Evolutionary conservation across 2,797 vertebrate species (phyloP), one percentile per base, ranked within the genome.

Genomic region (Sebastolobus alascanus): DNA sequence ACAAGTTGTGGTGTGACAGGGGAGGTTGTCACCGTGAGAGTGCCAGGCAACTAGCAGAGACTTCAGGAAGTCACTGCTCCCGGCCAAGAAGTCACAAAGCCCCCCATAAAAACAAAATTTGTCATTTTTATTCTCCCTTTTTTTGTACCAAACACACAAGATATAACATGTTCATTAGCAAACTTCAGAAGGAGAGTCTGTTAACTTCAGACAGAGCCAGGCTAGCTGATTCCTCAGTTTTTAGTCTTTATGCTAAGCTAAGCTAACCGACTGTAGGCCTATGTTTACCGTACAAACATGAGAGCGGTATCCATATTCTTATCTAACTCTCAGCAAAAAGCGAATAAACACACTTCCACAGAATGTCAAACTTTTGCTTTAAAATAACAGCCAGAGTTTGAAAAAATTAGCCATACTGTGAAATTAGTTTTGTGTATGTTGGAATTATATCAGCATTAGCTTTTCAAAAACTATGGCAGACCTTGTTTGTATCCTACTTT

Each of bases 401-500:
- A n/a, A 55, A 25, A 50, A 52, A 56, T 75, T 46, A 5, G 12
- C 27, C 52, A 40, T 8, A 50, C 37, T 58, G 5, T 59, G 10
- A 77, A 52, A 31, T 56, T 63, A 64, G 11, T 71, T 75, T 71
- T 61, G 43, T 52, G 2, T 43, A 22, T 68, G 35, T 61, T 66
- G 2, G 13, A 68, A 64, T 70, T 58, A 58, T 12, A 65, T 80
- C 72, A 40, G 12, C 56, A 52, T 61, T 40, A 56, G 46, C 56
- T 58, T 66, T 54, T 66, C 55, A 70, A 25, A 74, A 61, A n/a
- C 59, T 25, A 31, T 25, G 16, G 31, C 68, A 83, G 63, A 85
- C 69, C 69, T 80, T 4, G 35, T 73, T 80, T 80, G 77, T 72
- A 40, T 76, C 46, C 38, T 16, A 2, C 14, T 58, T 80, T 65